phyloP scores from a whole-genome alignment of 2,888 invertebrate genomes.

The Crossocerus cetratus region DNA sequence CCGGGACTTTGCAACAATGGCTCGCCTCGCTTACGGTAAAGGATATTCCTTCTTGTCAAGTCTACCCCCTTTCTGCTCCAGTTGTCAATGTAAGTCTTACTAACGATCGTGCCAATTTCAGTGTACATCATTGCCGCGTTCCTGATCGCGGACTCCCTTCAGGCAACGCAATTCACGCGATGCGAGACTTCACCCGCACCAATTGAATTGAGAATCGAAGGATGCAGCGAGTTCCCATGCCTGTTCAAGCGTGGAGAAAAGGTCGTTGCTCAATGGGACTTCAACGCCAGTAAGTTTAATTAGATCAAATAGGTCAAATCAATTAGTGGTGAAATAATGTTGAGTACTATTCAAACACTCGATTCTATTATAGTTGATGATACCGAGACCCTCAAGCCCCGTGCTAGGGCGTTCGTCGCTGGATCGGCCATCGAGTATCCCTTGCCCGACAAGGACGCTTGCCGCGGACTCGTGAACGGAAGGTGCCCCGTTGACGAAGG shows the following conservation, averaged over 20 bases:
- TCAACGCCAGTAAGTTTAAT: conserved; percentile 57
- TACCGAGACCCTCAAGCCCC: conserved; percentile 57
- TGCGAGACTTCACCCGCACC: conserved; percentile 51
- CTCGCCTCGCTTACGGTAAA: conserved; percentile 32
- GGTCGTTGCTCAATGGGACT: conserved; percentile 52
- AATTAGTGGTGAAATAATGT: too few species aligned
- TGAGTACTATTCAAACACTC: too few species aligned
- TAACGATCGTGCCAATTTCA: conserved; percentile 19
- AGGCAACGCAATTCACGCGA: conserved; percentile 21
- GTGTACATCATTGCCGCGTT: conserved; percentile 50
- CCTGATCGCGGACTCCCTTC: conserved; percentile 51
- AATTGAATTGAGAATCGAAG: conserved; percentile 41
- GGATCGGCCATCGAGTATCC: conserved; percentile 58
- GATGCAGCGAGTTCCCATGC: conserved; percentile 58
- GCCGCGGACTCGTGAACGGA: conserved; percentile 58
- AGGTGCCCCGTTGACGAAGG: conserved; percentile 69
- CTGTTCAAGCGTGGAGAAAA: conserved; percentile 46
- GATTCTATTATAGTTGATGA: conserved; percentile 53
- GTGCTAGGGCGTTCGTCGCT: conserved; percentile 57
- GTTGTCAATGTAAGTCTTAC: too few species aligned
- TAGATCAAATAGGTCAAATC: background rate
- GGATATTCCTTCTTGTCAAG: background rate
- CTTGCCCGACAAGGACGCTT: conserved; percentile 66
- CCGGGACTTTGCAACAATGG: conserved; percentile 31
- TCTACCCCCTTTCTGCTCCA: too few species aligned